Base-by-base conservation (phyloP, 2,888 invertebrate species). In the Agrilus mali region DNA sequence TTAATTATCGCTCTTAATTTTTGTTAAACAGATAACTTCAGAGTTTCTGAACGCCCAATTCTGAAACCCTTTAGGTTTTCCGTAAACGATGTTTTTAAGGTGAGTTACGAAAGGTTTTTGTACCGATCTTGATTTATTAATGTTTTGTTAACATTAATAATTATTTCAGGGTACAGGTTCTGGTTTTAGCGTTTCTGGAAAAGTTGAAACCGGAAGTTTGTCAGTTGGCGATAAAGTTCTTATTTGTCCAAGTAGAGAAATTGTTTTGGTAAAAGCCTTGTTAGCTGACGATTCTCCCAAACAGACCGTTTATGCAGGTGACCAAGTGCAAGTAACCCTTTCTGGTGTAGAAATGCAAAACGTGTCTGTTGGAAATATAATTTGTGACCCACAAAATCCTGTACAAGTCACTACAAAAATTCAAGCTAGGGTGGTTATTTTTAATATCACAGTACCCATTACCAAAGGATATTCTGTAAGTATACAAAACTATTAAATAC, bases 31-130 rank as follows among this genome's bases (percentile, higher is more conserved):
- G 87, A 93, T 63, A 77, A 77, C 53, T 88, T 95, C 54, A 82
- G 83, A 64, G 80, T 87, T 35, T 94, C 95, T 1, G 84, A 85
- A 53, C 77, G 96, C 42, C 84, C 87, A 8, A 77, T 95, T 5
- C 76, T 84, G 13, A 90, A 89, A 60, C 90, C 97, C 2, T 79
- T 97, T 45, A 75, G 98, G 16, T 75, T 94, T 68, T 86, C 89
- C n/a, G 77, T 98, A 0, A 86, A 86, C 61, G 98, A 99, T 70
- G 83, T 97, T 48, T 95, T 84, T 65, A 97, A 96, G 70, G 88
- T 90, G 15, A 80, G 80, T 16, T 20, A 20, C 1, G 82, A 85
- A 0, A 80, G 84, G 17, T 86, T 86, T 0, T 81, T 35, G 14
- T 35, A 16, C 1, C 4, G 2, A 33, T 33, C 13, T 93, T 2